Evolutionary conservation across 2,113 vertebrate species (phyloP).

Genomic region (Entelurus aequoreus): DNA sequence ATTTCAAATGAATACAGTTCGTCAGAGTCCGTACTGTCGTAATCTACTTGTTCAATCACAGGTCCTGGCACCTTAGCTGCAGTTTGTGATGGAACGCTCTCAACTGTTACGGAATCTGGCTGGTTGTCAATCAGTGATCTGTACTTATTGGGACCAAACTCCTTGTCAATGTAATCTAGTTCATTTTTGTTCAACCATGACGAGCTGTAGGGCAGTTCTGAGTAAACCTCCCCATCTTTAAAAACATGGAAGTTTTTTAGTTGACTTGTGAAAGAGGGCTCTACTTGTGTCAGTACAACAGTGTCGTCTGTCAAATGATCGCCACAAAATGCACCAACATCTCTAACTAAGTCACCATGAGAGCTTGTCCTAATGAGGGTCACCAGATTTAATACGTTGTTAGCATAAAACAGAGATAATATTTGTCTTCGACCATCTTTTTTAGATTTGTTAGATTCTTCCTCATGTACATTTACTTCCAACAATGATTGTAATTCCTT

Average conservation of each 20-base stretch:
- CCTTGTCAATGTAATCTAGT: slow-evolving; percentile 62
- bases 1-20: slow-evolving; percentile 43
- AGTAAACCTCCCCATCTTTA: slow-evolving; percentile 28
- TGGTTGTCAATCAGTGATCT: not conserved
- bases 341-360: not conserved
- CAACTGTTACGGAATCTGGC: not conserved
- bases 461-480: not conserved
- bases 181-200: slow-evolving; percentile 61
- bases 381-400: fast-evolving
- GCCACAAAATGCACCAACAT: not conserved
- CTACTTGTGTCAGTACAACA: slow-evolving; percentile 44
- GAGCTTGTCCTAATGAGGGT: not conserved
- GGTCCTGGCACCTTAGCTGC: not conserved
- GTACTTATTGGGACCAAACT: slow-evolving; percentile 36
- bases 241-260: slow-evolving; percentile 36
- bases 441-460: not conserved
- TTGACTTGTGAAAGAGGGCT: not conserved
- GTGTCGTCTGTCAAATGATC: not conserved
- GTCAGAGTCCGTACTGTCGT: slow-evolving; percentile 18
- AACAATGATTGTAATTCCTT: slow-evolving; percentile 1
- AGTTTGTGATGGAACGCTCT: not conserved
- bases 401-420: slow-evolving; percentile 37
- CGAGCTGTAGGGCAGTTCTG: slow-evolving; percentile 49
- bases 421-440: fast-evolving
- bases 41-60: not conserved